A percentile compares a stretch with the other conserved stretches of the same genome.
Conservation (phyloP, 1,140 invertebrate genomes). For the Agrypnia vestita region DNA sequence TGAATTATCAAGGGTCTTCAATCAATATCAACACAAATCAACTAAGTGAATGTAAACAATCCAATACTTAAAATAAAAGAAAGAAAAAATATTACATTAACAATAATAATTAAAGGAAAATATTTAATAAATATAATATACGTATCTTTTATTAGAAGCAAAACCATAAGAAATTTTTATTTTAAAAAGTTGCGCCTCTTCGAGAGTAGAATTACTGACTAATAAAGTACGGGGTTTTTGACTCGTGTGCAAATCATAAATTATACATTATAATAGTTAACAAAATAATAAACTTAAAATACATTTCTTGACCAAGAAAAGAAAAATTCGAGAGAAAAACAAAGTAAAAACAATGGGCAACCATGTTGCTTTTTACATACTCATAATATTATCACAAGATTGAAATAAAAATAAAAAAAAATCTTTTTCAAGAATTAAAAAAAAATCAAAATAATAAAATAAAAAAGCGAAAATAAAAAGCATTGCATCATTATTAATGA, state of each 20-base stretch:
- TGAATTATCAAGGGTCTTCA: background rate
- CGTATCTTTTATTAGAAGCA: slow-evolving; percentile 30
- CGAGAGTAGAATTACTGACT: slow-evolving; percentile 40
- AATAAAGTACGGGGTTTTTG: slow-evolving; percentile 50
- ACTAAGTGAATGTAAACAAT: background rate
- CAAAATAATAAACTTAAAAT: slow-evolving; percentile 29
- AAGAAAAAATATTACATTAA: slow-evolving; percentile 18
- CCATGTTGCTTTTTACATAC: slow-evolving; percentile 26
- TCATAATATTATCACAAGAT: slow-evolving; percentile 41
- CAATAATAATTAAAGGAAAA: slow-evolving; percentile 22
- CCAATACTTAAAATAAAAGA: slow-evolving; percentile 18
- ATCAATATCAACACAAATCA: background rate
- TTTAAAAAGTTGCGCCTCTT: slow-evolving; percentile 25
- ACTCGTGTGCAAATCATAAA: slow-evolving; percentile 48
- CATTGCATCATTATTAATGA: no score
- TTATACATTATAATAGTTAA: slow-evolving; percentile 38
- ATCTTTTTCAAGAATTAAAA: slow-evolving; percentile 33
- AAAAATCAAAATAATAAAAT: slow-evolving; percentile 16
- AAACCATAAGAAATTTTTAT: slow-evolving; percentile 21
- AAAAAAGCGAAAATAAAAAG: no score
- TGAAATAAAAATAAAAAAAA: slow-evolving; percentile 36
- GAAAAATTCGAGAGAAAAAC: slow-evolving; percentile 46
- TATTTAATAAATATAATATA: slow-evolving; percentile 16
- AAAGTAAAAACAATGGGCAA: slow-evolving; percentile 38
- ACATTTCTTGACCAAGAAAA: slow-evolving; percentile 20